Percentiles rank a stretch among this genome's conserved stretches.
phyloP scores from a whole-genome alignment of 2,113 vertebrate genomes.

The Dermatemys mawii region DNA sequence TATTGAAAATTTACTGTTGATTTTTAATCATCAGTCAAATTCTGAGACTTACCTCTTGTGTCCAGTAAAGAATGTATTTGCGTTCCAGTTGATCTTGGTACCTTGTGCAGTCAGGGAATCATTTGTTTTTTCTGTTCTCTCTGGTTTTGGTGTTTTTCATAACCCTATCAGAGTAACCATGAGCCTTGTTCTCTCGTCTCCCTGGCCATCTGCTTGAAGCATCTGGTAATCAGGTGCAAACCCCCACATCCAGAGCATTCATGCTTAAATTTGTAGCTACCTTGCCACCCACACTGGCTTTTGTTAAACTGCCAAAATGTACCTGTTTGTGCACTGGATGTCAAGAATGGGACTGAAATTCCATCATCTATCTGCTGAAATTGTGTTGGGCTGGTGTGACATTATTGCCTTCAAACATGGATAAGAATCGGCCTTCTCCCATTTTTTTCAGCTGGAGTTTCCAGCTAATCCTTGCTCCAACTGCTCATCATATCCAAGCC shows the following conservation, averaged over 20 bases:
- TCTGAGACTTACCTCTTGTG: background rate
- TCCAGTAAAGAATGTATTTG: background rate
- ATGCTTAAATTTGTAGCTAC: conserved; percentile 87
- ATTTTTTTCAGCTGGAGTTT: conserved; percentile 54
- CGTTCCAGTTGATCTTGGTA: conserved; percentile 29
- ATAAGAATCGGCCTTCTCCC: conserved; percentile 50
- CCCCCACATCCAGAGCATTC: conserved; percentile 81
- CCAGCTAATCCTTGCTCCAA: conserved; percentile 36
- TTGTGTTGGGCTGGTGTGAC: conserved; percentile 51
- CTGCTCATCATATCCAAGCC: conserved; percentile 42
- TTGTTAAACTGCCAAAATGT: conserved; percentile 77
- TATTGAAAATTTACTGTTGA: background rate
- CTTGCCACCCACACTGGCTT: conserved; percentile 85
- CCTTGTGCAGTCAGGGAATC: conserved; percentile 49
- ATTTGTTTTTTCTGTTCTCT: conserved; percentile 50
- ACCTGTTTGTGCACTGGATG: conserved; percentile 78
- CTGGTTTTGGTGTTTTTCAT: conserved; percentile 78
- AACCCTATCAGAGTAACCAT: conserved; percentile 81
- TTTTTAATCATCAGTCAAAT: background rate
- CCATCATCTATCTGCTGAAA: conserved; percentile 60
- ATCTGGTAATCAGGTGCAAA: conserved; percentile 87
- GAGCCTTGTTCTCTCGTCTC: conserved; percentile 79
- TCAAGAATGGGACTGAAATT: conserved; percentile 71
- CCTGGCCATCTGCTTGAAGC: conserved; percentile 86
- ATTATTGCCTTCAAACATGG: conserved; percentile 65